These are phyloP conservation scores for Drosophila longiperda DNA, from an alignment of 2,888 invertebrate genomes.

Conservation along the genomic window DNA sequence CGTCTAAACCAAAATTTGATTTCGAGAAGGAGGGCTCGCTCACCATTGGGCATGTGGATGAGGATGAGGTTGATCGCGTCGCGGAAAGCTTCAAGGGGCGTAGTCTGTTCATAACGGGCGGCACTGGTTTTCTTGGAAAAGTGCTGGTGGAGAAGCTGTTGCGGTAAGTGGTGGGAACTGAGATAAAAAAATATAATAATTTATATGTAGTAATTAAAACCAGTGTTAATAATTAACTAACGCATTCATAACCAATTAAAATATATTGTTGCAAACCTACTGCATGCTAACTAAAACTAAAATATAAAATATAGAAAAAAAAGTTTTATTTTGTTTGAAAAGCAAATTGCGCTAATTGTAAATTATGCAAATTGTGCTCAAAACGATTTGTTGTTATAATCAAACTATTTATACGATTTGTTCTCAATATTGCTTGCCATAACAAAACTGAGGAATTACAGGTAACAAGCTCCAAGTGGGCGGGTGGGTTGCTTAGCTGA, in stretches of 20 bases:
- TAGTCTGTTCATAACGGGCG: conserved; percentile 84
- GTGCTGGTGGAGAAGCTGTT: conserved; percentile 85
- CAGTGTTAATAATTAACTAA: neutral
- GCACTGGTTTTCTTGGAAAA: conserved; percentile 85
- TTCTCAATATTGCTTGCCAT: conserved; percentile 4
- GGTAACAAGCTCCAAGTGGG: conserved; percentile 24
- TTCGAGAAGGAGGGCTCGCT: conserved; percentile 74
- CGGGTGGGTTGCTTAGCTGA: conserved; percentile 16
- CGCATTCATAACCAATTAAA: neutral
- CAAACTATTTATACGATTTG: too few species aligned
- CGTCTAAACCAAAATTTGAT: conserved; percentile 80
- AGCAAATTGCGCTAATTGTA: neutral
- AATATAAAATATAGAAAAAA: neutral
- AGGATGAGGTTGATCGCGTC: conserved; percentile 83
- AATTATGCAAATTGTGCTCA: neutral
- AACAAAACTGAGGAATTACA: conserved; percentile 1
- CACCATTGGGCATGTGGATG: conserved; percentile 72
- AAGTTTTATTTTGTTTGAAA: rapidly evolving
- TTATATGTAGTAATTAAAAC: neutral
- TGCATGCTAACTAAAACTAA: neutral
- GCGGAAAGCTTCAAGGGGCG: conserved; percentile 82
- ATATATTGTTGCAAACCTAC: neutral
- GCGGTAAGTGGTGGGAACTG: conserved; percentile 63
- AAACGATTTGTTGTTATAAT: neutral
- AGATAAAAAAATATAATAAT: neutral